Conservation (phyloP, 2,113 vertebrate species). For the Mobula hypostoma region DNA sequence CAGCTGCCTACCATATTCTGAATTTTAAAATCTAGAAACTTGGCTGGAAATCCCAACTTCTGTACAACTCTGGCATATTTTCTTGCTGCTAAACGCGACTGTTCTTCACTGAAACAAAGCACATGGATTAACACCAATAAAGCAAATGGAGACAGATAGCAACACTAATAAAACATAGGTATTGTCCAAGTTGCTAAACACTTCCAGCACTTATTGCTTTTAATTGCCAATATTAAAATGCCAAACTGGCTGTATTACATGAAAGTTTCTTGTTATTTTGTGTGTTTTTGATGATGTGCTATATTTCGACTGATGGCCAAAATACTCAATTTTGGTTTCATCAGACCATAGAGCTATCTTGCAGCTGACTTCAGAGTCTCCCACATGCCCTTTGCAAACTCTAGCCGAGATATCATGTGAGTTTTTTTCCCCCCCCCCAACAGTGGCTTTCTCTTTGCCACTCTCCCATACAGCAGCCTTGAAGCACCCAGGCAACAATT, state of each 20-base stretch:
- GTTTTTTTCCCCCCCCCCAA: too few species aligned
- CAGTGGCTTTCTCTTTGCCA: too few species aligned
- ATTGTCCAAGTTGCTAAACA: neutral
- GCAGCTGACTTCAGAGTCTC: too few species aligned
- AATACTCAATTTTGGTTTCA: too few species aligned
- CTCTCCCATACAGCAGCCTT: too few species aligned
- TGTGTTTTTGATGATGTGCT: too few species aligned
- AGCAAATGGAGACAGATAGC: neutral
- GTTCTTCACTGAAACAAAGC: slow-evolving; percentile 73
- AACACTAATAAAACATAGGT: neutral
- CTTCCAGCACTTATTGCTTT: neutral
- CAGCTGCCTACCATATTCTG: slow-evolving; percentile 99
- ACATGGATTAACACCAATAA: neutral
- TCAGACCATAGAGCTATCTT: too few species aligned
- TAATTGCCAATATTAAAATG: neutral
- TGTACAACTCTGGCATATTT: slow-evolving; percentile 97
- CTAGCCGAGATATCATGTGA: too few species aligned
- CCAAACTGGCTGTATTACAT: neutral
- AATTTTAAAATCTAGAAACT: slow-evolving; percentile 98
- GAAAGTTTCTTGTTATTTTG: neutral
- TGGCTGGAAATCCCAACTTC: slow-evolving; percentile 94
- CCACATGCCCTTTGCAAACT: too few species aligned
- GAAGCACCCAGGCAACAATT: too few species aligned
- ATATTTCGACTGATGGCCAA: too few species aligned
- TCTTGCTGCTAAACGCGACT: slow-evolving; percentile 87